A percentile compares a stretch with the other conserved stretches of the same genome.
These are phyloP conservation scores for Dioctria rufipes DNA, from an alignment of 2,888 invertebrate genomes.

Conservation along the genomic window DNA sequence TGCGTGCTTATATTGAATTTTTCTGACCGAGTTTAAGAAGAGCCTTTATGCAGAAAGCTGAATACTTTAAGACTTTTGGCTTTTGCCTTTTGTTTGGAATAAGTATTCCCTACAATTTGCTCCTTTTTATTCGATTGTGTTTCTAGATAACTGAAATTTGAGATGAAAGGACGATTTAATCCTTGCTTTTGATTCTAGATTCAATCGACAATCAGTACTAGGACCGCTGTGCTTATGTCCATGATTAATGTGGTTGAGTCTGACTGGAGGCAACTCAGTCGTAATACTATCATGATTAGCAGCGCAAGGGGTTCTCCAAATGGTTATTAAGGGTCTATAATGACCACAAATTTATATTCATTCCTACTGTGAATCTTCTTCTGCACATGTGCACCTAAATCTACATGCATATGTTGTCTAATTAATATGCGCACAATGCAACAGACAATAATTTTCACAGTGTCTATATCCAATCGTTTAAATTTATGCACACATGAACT, in stretches of 20 bases:
- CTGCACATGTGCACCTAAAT: background rate
- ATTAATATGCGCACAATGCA: background rate
- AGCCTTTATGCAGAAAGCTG: background rate
- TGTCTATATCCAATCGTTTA: background rate
- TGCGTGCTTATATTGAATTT: slow-evolving; percentile 39
- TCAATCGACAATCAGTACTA: background rate
- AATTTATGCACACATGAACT: background rate
- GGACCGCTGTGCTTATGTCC: background rate
- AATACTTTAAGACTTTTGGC: slow-evolving; percentile 22
- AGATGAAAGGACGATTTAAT: background rate
- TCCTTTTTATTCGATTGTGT: slow-evolving; percentile 11
- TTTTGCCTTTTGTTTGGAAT: slow-evolving; percentile 3
- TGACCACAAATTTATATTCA: background rate
- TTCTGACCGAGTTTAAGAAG: slow-evolving; percentile 10
- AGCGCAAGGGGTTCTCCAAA: background rate
- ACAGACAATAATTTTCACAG: background rate
- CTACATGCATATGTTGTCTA: background rate
- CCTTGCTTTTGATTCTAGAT: background rate
- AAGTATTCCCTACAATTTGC: background rate
- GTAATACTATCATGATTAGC: background rate
- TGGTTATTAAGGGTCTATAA: background rate
- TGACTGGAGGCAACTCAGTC: background rate
- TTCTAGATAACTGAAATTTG: background rate
- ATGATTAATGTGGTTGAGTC: background rate
- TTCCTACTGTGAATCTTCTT: background rate